phyloP scores from a whole-genome alignment of 2,113 vertebrate genomes.

The Mormyrus iriodes region DNA sequence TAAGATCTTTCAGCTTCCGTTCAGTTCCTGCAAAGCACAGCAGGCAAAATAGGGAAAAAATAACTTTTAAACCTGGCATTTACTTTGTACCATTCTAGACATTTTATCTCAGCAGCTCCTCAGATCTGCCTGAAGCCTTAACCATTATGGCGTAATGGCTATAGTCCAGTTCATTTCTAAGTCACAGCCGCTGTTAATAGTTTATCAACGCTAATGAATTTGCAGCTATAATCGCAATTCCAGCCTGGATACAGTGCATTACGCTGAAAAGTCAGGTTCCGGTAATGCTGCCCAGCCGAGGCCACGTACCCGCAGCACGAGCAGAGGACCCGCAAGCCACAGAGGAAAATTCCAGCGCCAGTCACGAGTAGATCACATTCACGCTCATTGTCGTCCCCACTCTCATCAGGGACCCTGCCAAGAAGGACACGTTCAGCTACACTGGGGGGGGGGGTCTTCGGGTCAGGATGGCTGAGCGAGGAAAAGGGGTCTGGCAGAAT shows the following conservation, averaged over 20 bases:
- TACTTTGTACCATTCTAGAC: not conserved
- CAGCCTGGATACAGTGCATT: not conserved
- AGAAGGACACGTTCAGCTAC: not conserved
- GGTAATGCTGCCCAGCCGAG: not conserved
- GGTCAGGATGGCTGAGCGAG: not conserved
- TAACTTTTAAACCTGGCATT: not conserved
- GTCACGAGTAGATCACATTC: not conserved
- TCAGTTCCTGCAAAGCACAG: not conserved
- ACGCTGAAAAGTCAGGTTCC: not conserved
- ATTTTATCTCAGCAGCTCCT: not conserved
- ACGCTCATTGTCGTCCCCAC: not conserved
- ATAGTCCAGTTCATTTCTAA: slow-evolving; percentile 2
- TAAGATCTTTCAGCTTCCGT: slow-evolving; percentile 7
- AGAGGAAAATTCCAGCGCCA: not conserved
- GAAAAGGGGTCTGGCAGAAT: not conserved
- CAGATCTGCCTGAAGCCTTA: not conserved
- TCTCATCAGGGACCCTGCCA: not conserved
- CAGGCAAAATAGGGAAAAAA: not conserved
- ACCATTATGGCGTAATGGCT: not conserved
- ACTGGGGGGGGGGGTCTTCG: not conserved
- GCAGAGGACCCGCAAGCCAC: not conserved
- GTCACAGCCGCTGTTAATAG: not conserved
- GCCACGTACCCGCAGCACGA: not conserved
- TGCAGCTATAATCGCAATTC: not conserved
- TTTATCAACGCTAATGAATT: slow-evolving; percentile 2